Evolutionary conservation across 1,140 invertebrate species (phyloP).

Genomic region (Drosophila nigromelanica): DNA sequence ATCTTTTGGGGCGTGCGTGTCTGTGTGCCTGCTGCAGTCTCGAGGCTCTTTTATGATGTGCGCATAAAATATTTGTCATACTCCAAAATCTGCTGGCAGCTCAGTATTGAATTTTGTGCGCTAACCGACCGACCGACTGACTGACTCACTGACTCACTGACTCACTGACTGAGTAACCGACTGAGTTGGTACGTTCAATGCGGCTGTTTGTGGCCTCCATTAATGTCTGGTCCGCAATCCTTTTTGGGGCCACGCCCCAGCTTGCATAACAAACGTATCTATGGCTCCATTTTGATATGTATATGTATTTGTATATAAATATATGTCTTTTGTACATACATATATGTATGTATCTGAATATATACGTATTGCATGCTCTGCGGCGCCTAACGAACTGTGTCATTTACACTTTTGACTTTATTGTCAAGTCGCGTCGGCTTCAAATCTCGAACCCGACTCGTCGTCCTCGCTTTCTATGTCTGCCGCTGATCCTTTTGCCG

Average conservation of each 20-base stretch:
- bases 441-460: slow-evolving; percentile 34
- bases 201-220: slow-evolving; percentile 50
- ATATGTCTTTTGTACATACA: slow-evolving; percentile 21
- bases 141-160: slow-evolving; percentile 13
- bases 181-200: slow-evolving; percentile 26
- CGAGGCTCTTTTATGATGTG: slow-evolving; percentile 71
- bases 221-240: slow-evolving; percentile 72
- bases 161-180: slow-evolving; percentile 17
- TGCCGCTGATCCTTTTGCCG: slow-evolving; percentile 55
- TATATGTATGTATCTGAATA: slow-evolving; percentile 41
- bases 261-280: slow-evolving; percentile 73
- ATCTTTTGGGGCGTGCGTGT: slow-evolving; percentile 35
- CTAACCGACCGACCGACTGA: slow-evolving; percentile 11
- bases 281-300: slow-evolving; percentile 38
- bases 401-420: slow-evolving; percentile 80
- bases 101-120: slow-evolving; percentile 51
- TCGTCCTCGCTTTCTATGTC: slow-evolving; percentile 12
- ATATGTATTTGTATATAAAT: slow-evolving; percentile 31
- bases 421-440: slow-evolving; percentile 55
- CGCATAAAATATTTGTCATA: slow-evolving; percentile 81
- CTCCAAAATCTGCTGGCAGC: slow-evolving; percentile 64
- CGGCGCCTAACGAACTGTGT: slow-evolving; percentile 82
- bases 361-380: slow-evolving; percentile 52
- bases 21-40: slow-evolving; percentile 58
- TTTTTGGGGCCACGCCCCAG: slow-evolving; percentile 71